A percentile compares a stretch with the other conserved stretches of the same genome.
These are phyloP conservation scores for Dendroctonus ponderosae DNA, from an alignment of 1,140 invertebrate species.

Conservation along the genomic window DNA sequence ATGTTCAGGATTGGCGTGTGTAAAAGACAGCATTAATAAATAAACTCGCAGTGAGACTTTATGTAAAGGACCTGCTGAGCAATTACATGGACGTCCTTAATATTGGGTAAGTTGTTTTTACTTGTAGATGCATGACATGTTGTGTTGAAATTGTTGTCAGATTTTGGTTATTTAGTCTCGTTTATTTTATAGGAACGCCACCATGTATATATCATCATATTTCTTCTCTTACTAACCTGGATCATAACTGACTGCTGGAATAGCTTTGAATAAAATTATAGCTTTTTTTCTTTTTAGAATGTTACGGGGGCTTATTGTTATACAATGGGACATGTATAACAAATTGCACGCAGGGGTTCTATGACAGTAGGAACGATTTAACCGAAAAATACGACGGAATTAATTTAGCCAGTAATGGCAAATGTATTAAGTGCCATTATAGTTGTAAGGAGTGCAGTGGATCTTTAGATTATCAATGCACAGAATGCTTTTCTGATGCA, in stretches of 20 bases:
- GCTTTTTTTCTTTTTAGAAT: conserved; percentile 50
- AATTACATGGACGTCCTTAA: not conserved
- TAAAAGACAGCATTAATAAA: not conserved
- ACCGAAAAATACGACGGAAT: conserved; percentile 14
- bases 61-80: not conserved
- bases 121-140: conserved; percentile 32
- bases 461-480: conserved; percentile 59
- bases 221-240: conserved; percentile 13
- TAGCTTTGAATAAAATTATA: not conserved
- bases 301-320: conserved; percentile 46
- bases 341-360: conserved; percentile 51
- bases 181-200: conserved; percentile 28
- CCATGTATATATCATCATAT: conserved; percentile 22
- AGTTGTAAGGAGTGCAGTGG: conserved; percentile 58
- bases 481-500: conserved; percentile 56
- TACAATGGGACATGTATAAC: conserved; percentile 50
- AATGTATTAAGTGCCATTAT: conserved; percentile 58
- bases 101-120: conserved; percentile 25
- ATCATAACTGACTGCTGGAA: not conserved
- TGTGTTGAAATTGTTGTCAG: conserved; percentile 49
- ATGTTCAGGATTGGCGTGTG: not conserved
- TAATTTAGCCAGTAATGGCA: conserved; percentile 22
- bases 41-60: not conserved
- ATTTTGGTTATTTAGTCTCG: conserved; percentile 33
- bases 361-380: conserved; percentile 31